Base-by-base conservation (phyloP, 2,113 vertebrate species). In the Eubucco bourcierii region DNA sequence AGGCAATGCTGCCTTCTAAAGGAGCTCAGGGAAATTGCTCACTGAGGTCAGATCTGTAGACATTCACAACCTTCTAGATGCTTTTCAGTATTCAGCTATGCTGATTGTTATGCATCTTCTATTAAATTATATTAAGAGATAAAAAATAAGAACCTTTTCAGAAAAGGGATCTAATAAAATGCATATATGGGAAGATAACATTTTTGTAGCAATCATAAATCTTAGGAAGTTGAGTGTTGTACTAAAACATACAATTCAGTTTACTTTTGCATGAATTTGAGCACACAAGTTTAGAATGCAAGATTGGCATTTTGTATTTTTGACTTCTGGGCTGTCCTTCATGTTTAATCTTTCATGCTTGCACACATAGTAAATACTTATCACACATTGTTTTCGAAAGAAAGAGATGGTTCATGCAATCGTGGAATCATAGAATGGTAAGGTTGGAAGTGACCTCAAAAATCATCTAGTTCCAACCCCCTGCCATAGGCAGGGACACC, bases 1-100 rank as follows among this genome's bases (percentile, higher is more conserved):
- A n/a, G 84, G 61, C 96, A 97, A 84, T 97, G 86, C 97, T 97
- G 97, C 97, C 97, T 84, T 93, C 94, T 73, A 10, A 68, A 96
- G 97, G 96, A 89, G 72, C 74, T 84, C 76, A 7, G 3, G 4
- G 65, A 91, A 75, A 90, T 31, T 39, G 72, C 96, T 94, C 7
- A 5, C 71, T 31, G 4, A 27, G 8, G 2, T 55, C 65, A 37
- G 25, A 3, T 7, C 24, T 7, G 9, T 1, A 50, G 12, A 3
- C n/a, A 6, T 18, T 27, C 41, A 8, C 5, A n/a, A 29, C 15
- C 28, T 52, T 25, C 25, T 0, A 1, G 12, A 25, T 2, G 7
- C 17, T 59, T 31, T 37, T 25, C 47, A 37, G 15, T 50, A 23
- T 73, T 79, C 83, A 33, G 11, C 29, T 37, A 3, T 63, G 20